Base-by-base conservation (phyloP, 1,140 invertebrate genomes). In the Drosophila kepulauana region DNA sequence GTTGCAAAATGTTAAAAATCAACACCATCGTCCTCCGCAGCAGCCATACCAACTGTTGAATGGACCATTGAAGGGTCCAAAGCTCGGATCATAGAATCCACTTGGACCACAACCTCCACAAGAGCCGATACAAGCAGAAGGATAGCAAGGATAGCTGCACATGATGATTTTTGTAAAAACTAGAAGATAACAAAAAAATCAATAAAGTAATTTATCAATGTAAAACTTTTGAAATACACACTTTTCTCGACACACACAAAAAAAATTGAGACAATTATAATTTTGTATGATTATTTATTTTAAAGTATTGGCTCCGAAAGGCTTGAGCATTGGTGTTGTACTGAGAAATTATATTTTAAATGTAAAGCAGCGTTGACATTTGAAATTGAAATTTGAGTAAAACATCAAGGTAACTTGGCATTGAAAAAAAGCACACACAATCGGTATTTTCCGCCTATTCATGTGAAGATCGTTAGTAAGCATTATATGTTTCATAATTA, bases 21-120 rank as follows among this genome's bases (percentile, higher is more conserved):
- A 80, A 10, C 76, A 80, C 41, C 64, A 70, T 10, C 64, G 4
- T 38, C 78, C 75, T 16, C 70, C 61, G 64, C 76, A 80, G 11
- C 30, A 75, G 46, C 79, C 73, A 43, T 59, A 77, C 57, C 78
- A 72, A 3, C 66, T 66, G 49, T 81, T 76, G 30, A 79, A 81
- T 5, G 78, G 75, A n/a, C 78, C 79, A 28, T 69, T 69, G 20
- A 63, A 82, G 11, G 59, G 3, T 1, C 79, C 69, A 46, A 81
- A 82, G 13, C 65, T 67, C 5, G 78, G 78, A 67, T 82, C 80
- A 46, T 78, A 81, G 38, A 78, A 82, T 6, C 78, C 80, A 49
- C 78, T 78, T 0, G 75, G 78, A 2, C 62, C 78, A 20, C 62
- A 70, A 7, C 78, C 69, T 8, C 80, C 80, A 20, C 80, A 82